phyloP scores from a whole-genome alignment of 2,113 vertebrate genomes.

The Pionites leucogaster region DNA sequence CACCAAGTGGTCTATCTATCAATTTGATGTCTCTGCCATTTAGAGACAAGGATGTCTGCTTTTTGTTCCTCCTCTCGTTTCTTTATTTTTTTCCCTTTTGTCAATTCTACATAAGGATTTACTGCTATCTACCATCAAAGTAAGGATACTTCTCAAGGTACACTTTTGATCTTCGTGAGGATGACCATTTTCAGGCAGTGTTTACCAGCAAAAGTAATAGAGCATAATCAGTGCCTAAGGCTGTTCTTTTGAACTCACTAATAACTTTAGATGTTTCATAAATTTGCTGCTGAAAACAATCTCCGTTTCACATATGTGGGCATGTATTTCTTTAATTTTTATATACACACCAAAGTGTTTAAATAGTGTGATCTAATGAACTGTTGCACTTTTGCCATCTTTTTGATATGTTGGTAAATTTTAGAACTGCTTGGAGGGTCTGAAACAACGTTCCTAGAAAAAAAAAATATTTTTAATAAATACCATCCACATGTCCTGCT shows the following conservation, averaged over 20 bases:
- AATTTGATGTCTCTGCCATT: no score
- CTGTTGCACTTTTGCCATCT: not conserved
- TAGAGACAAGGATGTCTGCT: not conserved
- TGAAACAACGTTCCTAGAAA: not conserved
- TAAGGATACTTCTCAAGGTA: not conserved
- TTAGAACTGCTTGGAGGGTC: not conserved
- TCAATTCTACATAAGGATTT: not conserved
- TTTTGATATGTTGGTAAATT: not conserved
- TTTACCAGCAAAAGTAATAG: not conserved
- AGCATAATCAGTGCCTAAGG: not conserved
- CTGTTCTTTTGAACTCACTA: not conserved
- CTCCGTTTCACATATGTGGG: not conserved
- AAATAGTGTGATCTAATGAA: not conserved
- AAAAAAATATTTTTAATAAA: not conserved
- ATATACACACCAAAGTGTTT: not conserved
- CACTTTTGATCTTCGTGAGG: not conserved
- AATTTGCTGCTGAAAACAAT: slow-evolving; percentile 3
- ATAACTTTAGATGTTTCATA: not conserved
- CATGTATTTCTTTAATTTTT: slow-evolving; percentile 12
- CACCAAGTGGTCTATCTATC: no score
- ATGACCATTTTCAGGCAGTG: not conserved
- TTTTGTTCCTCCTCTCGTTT: not conserved
- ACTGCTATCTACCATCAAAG: not conserved
- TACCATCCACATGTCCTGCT: not conserved
- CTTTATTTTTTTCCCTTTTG: not conserved